phyloP scores from a whole-genome alignment of 2,797 vertebrate genomes.

The Gadopsis marmoratus region DNA sequence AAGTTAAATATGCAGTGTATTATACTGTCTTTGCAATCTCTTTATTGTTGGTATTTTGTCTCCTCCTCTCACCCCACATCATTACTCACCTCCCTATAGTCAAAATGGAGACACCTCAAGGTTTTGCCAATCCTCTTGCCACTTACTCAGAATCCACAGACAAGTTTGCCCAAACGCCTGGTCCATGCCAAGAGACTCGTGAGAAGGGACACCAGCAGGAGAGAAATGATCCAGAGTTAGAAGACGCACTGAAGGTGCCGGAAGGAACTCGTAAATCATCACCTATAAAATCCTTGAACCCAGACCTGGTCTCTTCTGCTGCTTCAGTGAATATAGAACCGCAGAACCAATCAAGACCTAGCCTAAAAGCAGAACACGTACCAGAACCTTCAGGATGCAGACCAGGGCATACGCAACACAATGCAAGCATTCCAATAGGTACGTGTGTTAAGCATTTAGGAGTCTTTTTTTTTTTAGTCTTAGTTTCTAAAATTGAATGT shows the following conservation, averaged over 20 bases:
- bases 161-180: background rate
- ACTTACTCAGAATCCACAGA: background rate
- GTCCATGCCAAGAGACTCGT: background rate
- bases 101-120: background rate
- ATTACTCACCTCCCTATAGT: background rate
- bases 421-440: slow-evolving; percentile 6
- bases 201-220: background rate
- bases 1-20: background rate
- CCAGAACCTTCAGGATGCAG: background rate
- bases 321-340: background rate
- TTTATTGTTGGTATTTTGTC: background rate
- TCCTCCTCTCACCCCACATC: background rate
- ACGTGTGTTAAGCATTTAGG: background rate
- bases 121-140: background rate
- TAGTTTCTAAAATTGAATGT: background rate
- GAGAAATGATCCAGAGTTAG: background rate
- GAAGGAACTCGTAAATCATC: background rate
- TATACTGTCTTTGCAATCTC: background rate
- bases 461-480: too few species aligned
- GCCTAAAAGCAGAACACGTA: background rate
- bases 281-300: background rate
- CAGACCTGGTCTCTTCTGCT: background rate
- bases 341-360: background rate
- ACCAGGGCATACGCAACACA: background rate
- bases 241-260: background rate